Evolutionary conservation across 2,888 invertebrate genomes (phyloP).

Genomic region (Omphaloscelis lunosa): DNA sequence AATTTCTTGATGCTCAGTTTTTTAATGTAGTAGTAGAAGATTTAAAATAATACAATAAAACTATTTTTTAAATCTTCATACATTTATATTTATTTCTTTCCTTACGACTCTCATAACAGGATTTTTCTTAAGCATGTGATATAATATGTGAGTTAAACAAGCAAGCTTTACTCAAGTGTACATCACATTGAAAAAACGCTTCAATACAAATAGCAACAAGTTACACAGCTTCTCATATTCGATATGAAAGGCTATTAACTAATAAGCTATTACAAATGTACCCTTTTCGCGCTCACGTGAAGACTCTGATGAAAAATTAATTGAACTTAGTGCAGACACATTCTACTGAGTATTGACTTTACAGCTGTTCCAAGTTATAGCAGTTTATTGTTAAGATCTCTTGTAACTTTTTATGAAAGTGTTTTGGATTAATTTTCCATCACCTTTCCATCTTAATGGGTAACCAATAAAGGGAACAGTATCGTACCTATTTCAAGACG

Average conservation of each 20-base stretch:
- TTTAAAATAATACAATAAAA: background rate
- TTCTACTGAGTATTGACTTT: constrained; percentile 8
- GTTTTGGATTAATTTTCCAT: background rate
- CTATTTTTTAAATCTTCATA: background rate
- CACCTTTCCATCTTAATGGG: background rate
- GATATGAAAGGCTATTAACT: constrained; percentile 51
- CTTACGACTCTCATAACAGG: background rate
- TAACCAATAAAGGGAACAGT: background rate
- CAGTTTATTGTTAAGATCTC: background rate
- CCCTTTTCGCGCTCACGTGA: constrained; percentile 9
- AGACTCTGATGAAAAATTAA: constrained; percentile 60
- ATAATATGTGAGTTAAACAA: background rate
- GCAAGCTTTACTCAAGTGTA: background rate
- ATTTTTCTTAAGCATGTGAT: no score
- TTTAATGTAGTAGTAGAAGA: background rate
- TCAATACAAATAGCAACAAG: background rate
- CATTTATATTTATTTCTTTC: background rate
- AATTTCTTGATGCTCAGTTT: no score
- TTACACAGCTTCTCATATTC: constrained; percentile 32
- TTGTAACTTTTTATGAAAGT: background rate
- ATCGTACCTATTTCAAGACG: background rate
- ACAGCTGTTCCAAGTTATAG: background rate
- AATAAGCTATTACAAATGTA: constrained; percentile 54
- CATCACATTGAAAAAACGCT: background rate
- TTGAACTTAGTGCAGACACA: constrained; percentile 43